These are phyloP conservation scores for Mus pahari DNA, from an alignment of 2,113 vertebrate species.

Conservation along the genomic window DNA sequence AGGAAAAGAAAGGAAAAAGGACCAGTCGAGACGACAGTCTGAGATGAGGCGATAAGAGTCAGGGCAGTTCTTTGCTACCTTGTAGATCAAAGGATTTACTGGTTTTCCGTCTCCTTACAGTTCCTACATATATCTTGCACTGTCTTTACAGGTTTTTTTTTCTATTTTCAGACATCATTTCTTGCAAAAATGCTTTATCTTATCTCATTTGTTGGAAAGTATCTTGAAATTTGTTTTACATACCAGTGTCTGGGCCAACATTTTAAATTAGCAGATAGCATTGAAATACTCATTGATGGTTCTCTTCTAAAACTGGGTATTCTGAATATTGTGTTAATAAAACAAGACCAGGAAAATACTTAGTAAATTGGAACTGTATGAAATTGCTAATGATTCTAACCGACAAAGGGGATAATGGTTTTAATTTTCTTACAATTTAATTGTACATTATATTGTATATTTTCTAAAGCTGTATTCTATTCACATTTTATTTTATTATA, in stretches of 20 bases:
- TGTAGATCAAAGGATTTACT: neutral
- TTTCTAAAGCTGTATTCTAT: conserved; percentile 51
- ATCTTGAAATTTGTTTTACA: neutral
- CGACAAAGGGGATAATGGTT: neutral
- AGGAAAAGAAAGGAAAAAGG: neutral
- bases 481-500: conserved; percentile 27
- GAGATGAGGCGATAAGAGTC: neutral
- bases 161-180: conserved; percentile 21
- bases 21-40: neutral
- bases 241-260: neutral
- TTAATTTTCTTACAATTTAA: neutral
- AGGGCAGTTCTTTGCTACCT: neutral
- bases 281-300: conserved; percentile 24
- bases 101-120: neutral
- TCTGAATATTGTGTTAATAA: conserved; percentile 16
- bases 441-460: neutral
- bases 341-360: neutral
- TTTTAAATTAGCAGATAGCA: neutral
- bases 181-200: conserved; percentile 10
- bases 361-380: neutral
- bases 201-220: neutral
- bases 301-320: neutral
- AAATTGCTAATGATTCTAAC: conserved; percentile 38
- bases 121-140: too few species aligned
- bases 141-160: neutral